Conservation (phyloP, 2,797 vertebrate species). For the Chloroceryle inda region DNA sequence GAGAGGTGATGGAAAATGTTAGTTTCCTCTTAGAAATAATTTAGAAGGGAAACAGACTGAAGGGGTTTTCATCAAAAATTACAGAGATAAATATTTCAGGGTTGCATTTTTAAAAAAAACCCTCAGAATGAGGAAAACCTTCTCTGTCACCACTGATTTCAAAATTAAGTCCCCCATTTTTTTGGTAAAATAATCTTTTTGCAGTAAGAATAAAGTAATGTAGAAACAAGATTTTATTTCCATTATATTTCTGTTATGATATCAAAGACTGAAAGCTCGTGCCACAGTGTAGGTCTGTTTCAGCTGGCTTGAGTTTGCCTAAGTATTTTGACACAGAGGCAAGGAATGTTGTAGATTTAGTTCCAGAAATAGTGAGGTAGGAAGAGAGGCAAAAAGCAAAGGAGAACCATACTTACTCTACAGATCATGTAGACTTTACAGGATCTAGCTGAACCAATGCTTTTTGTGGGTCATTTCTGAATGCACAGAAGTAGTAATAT, state of each 20-base stretch:
- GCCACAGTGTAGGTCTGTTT: not conserved
- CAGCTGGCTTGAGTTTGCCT: not conserved
- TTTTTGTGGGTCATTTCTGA: not conserved
- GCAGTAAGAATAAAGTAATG: not conserved
- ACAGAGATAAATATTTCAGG: not conserved
- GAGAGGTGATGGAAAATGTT: not conserved
- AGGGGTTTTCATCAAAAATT: not conserved
- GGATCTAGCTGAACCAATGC: not conserved
- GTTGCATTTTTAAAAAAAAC: not conserved
- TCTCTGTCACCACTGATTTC: not conserved
- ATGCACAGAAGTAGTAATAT: not conserved
- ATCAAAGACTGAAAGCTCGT: not conserved
- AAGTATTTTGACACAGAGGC: not conserved
- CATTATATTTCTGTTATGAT: not conserved
- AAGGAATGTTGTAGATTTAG: not conserved
- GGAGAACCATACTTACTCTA: not conserved
- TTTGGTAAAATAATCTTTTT: not conserved
- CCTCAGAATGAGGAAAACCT: not conserved
- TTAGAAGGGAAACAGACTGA: not conserved
- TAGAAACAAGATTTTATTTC: not conserved
- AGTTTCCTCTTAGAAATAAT: not conserved
- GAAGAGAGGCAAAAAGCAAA: not conserved
- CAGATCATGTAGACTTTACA: not conserved
- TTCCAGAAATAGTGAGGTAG: not conserved
- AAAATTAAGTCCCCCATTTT: fast-evolving